phyloP scores from a whole-genome alignment of 1,140 invertebrate species.

The Rhagoletis pomonella region DNA sequence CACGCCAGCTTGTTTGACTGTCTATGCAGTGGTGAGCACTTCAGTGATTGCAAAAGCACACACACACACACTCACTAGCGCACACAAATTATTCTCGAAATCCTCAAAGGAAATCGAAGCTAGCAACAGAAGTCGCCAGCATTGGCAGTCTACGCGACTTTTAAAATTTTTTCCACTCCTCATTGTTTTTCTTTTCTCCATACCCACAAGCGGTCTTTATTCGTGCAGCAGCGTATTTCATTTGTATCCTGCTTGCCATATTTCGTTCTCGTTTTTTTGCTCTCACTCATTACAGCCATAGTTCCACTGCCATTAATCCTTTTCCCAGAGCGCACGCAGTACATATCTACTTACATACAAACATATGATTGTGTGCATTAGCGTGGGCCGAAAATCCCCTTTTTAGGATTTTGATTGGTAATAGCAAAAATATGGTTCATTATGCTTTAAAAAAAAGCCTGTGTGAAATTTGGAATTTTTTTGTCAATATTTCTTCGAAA shows the following conservation, averaged over 20 bases:
- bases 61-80: neutral
- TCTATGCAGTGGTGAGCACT: constrained; percentile 28
- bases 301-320: constrained; percentile 28
- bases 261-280: neutral
- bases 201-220: neutral
- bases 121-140: neutral
- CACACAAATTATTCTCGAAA: neutral
- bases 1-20: too few relatives aligned
- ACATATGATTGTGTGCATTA: neutral
- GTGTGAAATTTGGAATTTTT: too few relatives aligned
- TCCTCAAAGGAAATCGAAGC: constrained; percentile 49
- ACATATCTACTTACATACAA: neutral
- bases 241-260: neutral
- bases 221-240: neutral
- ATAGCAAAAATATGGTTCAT: too few relatives aligned
- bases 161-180: neutral
- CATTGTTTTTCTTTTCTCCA: neutral
- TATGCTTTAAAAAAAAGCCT: too few relatives aligned
- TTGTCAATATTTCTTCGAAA: too few relatives aligned
- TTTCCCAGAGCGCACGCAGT: constrained; percentile 19
- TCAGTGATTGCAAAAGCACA: constrained; percentile 28
- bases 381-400: too few relatives aligned
- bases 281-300: constrained; percentile 15
- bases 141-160: neutral
- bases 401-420: too few relatives aligned